These are phyloP conservation scores for Melanotaenia boesemani DNA, from an alignment of 2,797 vertebrate genomes.

Conservation along the genomic window DNA sequence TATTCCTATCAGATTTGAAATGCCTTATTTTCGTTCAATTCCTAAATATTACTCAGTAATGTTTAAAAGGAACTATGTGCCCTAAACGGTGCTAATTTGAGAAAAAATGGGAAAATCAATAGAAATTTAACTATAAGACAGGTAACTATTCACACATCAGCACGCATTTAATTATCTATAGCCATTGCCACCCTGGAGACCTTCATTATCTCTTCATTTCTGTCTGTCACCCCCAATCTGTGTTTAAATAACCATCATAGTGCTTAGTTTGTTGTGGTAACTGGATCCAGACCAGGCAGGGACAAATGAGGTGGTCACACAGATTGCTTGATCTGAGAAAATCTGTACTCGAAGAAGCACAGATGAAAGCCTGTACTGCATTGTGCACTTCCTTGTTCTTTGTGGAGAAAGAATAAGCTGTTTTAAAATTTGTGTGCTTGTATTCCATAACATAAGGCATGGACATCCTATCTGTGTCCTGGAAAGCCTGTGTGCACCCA, in stretches of 20 bases:
- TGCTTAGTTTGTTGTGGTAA: constrained; percentile 21
- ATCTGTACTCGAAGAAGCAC: no score
- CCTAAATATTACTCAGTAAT: neutral
- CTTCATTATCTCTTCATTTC: constrained; percentile 17
- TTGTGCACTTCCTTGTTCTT: no score
- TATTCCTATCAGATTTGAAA: constrained; percentile 7
- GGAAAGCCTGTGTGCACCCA: no score
- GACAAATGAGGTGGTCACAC: constrained; percentile 23
- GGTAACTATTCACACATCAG: constrained; percentile 32
- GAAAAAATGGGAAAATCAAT: constrained; percentile 25
- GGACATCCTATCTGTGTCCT: no score
- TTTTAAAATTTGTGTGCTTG: no score
- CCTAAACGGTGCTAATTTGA: constrained; percentile 10
- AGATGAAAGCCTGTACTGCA: no score
- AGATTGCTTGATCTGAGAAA: constrained; percentile 7
- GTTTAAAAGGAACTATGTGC: neutral
- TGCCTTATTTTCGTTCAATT: neutral
- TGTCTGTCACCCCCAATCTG: constrained; percentile 28
- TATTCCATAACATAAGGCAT: no score
- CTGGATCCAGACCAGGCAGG: constrained; percentile 21
- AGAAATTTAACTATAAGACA: constrained; percentile 26
- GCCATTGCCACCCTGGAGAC: constrained; percentile 13
- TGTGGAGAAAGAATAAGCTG: no score
- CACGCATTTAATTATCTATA: constrained; percentile 37
- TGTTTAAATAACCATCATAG: constrained; percentile 14